These are phyloP conservation scores for Enhydra lutris DNA, from an alignment of 2,113 vertebrate genomes.

Conservation along the genomic window DNA sequence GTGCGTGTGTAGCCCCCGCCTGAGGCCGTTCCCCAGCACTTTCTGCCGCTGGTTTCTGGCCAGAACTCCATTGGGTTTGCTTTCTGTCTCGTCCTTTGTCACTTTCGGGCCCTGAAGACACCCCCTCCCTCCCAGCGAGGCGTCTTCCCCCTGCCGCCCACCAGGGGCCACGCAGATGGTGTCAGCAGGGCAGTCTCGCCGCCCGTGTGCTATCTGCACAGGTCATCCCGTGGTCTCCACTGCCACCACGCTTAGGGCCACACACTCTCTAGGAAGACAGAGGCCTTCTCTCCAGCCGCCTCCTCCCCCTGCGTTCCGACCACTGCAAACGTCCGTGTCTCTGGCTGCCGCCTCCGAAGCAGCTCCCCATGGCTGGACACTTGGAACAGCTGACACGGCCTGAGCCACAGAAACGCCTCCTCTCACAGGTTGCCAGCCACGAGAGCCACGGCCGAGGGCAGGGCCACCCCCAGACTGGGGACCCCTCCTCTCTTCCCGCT, in stretches of 20 bases:
- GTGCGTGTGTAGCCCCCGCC: no score
- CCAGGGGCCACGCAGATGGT: no score
- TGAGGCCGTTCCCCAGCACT: no score
- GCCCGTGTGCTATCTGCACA: no score
- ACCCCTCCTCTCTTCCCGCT: background rate
- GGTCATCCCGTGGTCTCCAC: background rate
- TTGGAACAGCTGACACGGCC: background rate
- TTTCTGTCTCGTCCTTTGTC: background rate
- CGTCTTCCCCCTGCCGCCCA: no score
- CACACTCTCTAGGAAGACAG: background rate
- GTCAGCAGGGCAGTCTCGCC: background rate
- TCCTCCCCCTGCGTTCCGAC: background rate
- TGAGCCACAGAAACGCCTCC: background rate
- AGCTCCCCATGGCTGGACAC: background rate
- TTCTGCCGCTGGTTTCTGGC: background rate
- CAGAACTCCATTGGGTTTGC: background rate
- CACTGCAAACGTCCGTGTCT: rapidly evolving
- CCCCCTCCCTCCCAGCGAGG: no score
- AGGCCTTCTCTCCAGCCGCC: background rate
- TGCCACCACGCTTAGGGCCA: no score
- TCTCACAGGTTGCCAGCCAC: background rate
- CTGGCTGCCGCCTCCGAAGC: background rate
- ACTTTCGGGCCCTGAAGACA: background rate
- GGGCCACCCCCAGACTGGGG: background rate
- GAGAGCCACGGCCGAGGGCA: background rate